Conservation (phyloP, 2,797 vertebrate genomes). For the Chlorospingus semifuscus region DNA sequence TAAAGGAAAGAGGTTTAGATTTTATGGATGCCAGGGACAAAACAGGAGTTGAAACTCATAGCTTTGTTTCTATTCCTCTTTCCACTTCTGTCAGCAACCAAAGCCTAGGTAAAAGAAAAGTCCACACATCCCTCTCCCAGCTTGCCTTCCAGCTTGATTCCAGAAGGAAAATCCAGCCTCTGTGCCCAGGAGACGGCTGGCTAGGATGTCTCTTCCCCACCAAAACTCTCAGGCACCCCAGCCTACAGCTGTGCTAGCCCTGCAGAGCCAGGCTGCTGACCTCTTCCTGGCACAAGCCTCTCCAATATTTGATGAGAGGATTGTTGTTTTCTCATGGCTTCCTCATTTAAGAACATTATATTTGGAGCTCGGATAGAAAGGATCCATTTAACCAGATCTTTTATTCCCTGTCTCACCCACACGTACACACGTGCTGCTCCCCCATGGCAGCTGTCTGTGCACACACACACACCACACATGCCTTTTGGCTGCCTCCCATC, state of each 20-base stretch:
- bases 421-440: background rate
- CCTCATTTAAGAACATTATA: conserved; percentile 25
- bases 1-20: background rate
- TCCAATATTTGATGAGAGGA: background rate
- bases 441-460: background rate
- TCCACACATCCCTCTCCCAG: rapidly evolving
- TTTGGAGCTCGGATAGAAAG: background rate
- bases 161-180: background rate
- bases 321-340: background rate
- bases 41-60: background rate
- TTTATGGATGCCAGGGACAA: background rate
- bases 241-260: rapidly evolving
- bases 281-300: background rate
- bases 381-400: conserved; percentile 42
- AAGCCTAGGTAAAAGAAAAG: background rate
- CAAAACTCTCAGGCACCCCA: background rate
- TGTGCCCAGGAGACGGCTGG: background rate
- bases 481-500: conserved; percentile 11
- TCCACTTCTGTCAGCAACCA: background rate
- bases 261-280: background rate
- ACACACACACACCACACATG: background rate
- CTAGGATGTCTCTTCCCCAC: background rate
- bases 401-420: background rate
- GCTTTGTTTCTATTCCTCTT: background rate
- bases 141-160: background rate